Evolutionary conservation across 2,888 invertebrate genomes (phyloP).

Genomic region (Anthrax anthrax): DNA sequence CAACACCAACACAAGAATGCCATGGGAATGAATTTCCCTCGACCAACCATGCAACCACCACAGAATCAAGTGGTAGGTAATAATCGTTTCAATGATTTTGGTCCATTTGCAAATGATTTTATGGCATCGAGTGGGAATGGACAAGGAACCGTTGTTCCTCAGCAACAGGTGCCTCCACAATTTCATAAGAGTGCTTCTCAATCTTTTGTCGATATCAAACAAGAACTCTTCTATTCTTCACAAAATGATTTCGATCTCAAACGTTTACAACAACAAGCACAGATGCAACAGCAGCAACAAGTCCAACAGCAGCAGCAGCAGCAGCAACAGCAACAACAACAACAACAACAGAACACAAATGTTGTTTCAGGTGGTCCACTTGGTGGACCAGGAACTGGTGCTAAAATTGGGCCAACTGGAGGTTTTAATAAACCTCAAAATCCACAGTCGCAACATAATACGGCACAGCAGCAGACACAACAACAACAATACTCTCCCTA

Average conservation of each 20-base stretch:
- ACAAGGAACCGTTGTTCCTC: conserved; percentile 26
- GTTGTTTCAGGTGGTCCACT: conserved; percentile 4
- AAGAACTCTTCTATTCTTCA: conserved; percentile 38
- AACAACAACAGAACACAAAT: conserved; percentile 29
- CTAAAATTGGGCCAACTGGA: conserved; percentile 26
- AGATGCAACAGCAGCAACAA: conserved; percentile 14
- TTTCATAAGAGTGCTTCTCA: conserved; percentile 36
- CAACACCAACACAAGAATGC: conserved; percentile 83
- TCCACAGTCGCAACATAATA: conserved; percentile 13
- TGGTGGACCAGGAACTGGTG: conserved; percentile 12
- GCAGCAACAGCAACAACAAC: conserved; percentile 21
- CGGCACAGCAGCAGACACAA: conserved; percentile 15
- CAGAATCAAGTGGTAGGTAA: conserved; percentile 33
- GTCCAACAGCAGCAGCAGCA: conserved; percentile 25
- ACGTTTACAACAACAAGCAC: conserved; percentile 28
- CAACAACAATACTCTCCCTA: conserved; percentile 51
- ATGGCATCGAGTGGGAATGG: conserved; percentile 27
- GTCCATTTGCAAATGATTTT: conserved; percentile 40
- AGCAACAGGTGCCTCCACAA: conserved; percentile 24
- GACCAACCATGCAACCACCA: conserved; percentile 32
- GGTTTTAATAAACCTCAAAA: conserved; percentile 17
- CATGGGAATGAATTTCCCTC: conserved; percentile 43
- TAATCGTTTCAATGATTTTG: conserved; percentile 45
- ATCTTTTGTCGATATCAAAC: conserved; percentile 40
- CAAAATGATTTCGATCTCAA: conserved; percentile 36